Base-by-base conservation (phyloP, 2,797 vertebrate species). In the Momotus momota region DNA sequence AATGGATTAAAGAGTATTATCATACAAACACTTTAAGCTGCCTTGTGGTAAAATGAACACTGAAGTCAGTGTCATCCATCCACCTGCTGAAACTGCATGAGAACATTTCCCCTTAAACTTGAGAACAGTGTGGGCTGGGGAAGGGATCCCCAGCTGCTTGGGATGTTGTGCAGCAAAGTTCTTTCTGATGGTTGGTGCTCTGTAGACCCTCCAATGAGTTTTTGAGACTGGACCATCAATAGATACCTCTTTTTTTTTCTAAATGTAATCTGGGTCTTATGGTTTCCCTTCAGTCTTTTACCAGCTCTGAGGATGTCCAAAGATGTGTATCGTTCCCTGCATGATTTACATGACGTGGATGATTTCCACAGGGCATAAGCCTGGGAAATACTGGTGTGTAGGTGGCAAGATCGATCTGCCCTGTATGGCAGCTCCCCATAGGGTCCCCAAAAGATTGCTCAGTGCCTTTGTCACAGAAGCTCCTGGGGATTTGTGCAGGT, bases 401-500 rank as follows among this genome's bases (percentile, higher is more conserved):
- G 13, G 12, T 2, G 6, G 12, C 1, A 4, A 70, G 54, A 40
- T 7, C 22, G 67, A 23, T 31, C 27, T 48, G 16, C 16, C 31
- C 35, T 4, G 1, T 22, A 7, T 25, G 22, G 31, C 31, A 64
- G 23, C 9, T 71, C 10, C 40, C 14, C 3, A 1, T 2, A 7
- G 38, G 8, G 15, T 52, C 45, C 61, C 49, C 55, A 27, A 15
- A 45, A 62, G 11, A 4, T 12, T 52, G 22, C n/a, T 80, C 26
- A n/a, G 48, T 29, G 23, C n/a, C 33, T 83, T 88, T 69, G 54
- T 26, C 62, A 9, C 14, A 71, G 49, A 25, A 35, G 9, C 7
- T 5, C 0, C 0, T 25, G 40, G 77, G 45, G 19, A 52, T 35
- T 14, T 9, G 14, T 1, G 0, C 19, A 13, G 4, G 4, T 33